Base-by-base conservation (phyloP, 2,888 invertebrate species). In the Eristalis intricaria region DNA sequence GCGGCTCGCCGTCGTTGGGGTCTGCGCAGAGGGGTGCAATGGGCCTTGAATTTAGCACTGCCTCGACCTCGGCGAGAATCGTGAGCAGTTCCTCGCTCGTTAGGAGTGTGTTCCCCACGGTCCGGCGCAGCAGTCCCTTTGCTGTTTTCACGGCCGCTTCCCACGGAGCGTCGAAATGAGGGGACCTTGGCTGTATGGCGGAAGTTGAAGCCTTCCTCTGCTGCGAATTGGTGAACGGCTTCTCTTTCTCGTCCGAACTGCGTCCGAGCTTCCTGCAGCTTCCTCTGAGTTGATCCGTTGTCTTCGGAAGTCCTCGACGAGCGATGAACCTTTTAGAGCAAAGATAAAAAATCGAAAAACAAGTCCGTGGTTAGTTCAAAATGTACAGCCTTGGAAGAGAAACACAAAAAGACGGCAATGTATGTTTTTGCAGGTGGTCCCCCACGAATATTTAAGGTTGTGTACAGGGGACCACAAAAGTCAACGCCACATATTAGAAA, bases 351-450 rank as follows among this genome's bases (percentile, higher is more conserved):
- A n/a, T 66, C 40, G 23, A 8, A 22, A n/a, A 22, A 68, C 50
- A 68, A 40, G 26, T 26, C 26, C 26, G 26, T 4, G 26, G 26
- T 26, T 26, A 26, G 26, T 26, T 26, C 26, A 26, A 26, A 26
- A 26, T n/a, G n/a, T n/a, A n/a, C n/a, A n/a, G n/a, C 66, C 22
- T 68, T 50, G 40, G 66, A 68, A 22, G 58, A 13, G 22, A 58
- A 58, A 58, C 58, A 22, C 22, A 58, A 4, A 58, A 58, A 2
- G 43, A 65, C 38, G 10, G 73, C 56, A 2, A 87, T 73, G 64
- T 89, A 89, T 38, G 87, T 77, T 74, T 86, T 88, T 4, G 89
- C 50, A 0, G 66, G n/a, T n/a, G n/a, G n/a, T n/a, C n/a, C n/a
- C n/a, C n/a, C n/a, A n/a, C n/a, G n/a, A n/a, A n/a, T n/a, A n/a